Base-by-base conservation (phyloP, 2,888 invertebrate species). In the Bedellia somnulentella region DNA sequence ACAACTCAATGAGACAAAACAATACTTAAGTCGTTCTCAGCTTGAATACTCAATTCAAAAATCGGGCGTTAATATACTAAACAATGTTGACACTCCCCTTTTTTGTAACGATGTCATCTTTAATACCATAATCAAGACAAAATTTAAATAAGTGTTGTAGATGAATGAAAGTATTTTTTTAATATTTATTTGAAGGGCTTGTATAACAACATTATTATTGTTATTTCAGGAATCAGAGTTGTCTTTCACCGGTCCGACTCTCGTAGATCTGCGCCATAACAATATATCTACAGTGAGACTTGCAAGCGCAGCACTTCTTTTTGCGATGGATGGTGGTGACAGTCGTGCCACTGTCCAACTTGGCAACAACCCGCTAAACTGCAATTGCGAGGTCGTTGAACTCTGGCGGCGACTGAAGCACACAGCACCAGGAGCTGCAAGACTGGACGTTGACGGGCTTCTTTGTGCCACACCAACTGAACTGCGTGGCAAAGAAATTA, bases 41-140 rank as follows among this genome's bases (percentile, higher is more conserved):
- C n/a, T n/a, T n/a, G n/a, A n/a, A n/a, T n/a, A n/a, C n/a, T n/a
- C n/a, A n/a, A n/a, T n/a, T n/a, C n/a, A n/a, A n/a, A n/a, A n/a
- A n/a, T n/a, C n/a, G n/a, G n/a, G n/a, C n/a, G n/a, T n/a, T n/a
- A n/a, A n/a, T n/a, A n/a, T n/a, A n/a, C n/a, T n/a, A n/a, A n/a
- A 35, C 27, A 26, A 26, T 34, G 35, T 24, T 36, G 32, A 22
- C 10, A 35, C 17, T 32, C 23, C 3, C 3, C 9, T 11, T 2
- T 2, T 3, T 22, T 29, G 9, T 6, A 4, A 2, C 18, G 21
- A 2, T 13, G 18, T 6, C 15, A 21, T 10, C 28, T 29, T 14
- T 9, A 9, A 4, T 5, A 22, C 28, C 18, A 29, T 22, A 4
- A 8, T 4, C 10, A 21, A 2, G 12, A 8, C 11, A 8, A 4